Conservation (phyloP, 2,888 invertebrate species). For the Drosophila anceps region DNA sequence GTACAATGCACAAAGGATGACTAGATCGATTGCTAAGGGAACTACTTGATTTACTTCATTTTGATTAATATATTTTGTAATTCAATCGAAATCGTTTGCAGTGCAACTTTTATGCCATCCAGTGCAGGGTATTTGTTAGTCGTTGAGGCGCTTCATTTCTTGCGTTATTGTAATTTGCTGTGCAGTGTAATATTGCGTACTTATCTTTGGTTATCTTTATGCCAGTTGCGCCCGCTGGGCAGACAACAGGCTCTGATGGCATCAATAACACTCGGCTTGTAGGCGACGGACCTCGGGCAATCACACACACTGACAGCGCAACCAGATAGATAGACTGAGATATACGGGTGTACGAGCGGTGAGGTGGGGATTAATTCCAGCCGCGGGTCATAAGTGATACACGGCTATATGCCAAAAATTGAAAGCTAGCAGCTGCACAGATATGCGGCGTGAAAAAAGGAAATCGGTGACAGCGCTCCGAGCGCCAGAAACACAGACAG, state of each 20-base stretch:
- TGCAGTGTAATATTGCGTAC: constrained; percentile 37
- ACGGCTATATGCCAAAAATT: constrained; percentile 76
- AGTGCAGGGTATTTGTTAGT: constrained; percentile 8
- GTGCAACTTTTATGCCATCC: neutral
- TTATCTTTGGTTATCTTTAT: constrained; percentile 50
- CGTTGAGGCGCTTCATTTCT: neutral
- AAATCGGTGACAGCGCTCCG: constrained; percentile 32
- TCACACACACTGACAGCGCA: constrained; percentile 41
- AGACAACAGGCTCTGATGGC: constrained; percentile 43
- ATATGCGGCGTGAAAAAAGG: constrained; percentile 47
- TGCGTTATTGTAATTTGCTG: constrained; percentile 25
- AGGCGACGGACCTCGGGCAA: constrained; percentile 54
- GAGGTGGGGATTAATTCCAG: constrained; percentile 16
- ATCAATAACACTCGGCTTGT: constrained; percentile 61
- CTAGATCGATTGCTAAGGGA: no score
- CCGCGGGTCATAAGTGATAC: constrained; percentile 67
- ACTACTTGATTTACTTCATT: no score
- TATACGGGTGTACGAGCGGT: neutral
- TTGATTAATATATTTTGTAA: no score
- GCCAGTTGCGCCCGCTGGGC: constrained; percentile 28
- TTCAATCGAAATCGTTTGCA: no score
- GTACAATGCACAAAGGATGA: neutral
- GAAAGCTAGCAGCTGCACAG: constrained; percentile 62
- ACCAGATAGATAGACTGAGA: constrained; percentile 22
- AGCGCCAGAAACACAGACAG: constrained; percentile 1